Percentiles rank a stretch among this genome's conserved stretches.
Evolutionary conservation across 2,888 invertebrate genomes (phyloP).

Genomic region (Dione vanillae): DNA sequence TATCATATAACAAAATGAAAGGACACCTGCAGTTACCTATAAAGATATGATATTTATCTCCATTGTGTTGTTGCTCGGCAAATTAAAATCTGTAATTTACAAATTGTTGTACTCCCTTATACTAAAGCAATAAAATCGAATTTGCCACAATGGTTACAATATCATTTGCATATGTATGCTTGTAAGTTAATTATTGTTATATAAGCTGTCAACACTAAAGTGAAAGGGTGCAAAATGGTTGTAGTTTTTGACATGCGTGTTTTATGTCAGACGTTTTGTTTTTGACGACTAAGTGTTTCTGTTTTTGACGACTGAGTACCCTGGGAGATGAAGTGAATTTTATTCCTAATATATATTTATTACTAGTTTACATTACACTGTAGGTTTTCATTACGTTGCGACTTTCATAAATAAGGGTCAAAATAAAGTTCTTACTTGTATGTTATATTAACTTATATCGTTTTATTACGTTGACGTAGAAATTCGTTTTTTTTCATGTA

Average conservation of each 20-base stretch:
- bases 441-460: no score
- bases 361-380: no score
- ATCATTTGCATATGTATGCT: neutral
- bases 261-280: neutral
- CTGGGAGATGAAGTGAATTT: no score
- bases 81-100: no score
- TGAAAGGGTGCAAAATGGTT: constrained; percentile 33
- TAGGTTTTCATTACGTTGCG: no score
- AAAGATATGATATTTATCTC: neutral
- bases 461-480: no score
- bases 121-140: neutral
- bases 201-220: constrained; percentile 24
- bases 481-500: no score
- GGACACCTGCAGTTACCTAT: neutral
- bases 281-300: neutral
- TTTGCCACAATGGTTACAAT: neutral
- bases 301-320: neutral
- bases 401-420: no score
- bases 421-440: no score
- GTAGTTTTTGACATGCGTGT: constrained; percentile 11
- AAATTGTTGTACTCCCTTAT: neutral
- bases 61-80: constrained; percentile 5
- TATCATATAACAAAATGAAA: neutral
- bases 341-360: no score
- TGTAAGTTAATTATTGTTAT: constrained; percentile 15